phyloP scores from a whole-genome alignment of 2,888 invertebrate genomes.

The Nymphalis polychloros region DNA sequence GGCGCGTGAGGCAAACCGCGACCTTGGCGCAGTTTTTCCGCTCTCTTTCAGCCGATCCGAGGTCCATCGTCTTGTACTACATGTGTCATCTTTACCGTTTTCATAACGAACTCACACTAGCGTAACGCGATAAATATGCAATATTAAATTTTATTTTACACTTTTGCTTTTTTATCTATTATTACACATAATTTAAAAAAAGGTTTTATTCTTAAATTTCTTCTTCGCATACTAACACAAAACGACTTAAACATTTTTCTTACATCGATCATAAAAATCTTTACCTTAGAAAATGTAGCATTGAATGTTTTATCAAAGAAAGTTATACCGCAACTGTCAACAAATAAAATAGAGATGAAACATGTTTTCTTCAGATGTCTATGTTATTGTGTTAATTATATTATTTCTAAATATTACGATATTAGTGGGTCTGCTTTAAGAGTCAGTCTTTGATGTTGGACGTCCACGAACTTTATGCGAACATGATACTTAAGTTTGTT shows the following conservation, averaged over 20 bases:
- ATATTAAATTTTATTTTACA: constrained; percentile 4
- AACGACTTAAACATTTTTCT: neutral
- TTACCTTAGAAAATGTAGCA: neutral
- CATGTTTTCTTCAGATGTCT: constrained; percentile 31
- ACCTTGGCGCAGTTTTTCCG: constrained; percentile 80
- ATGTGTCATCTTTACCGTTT: constrained; percentile 43
- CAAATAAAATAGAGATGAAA: constrained; percentile 29
- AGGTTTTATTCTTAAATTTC: neutral
- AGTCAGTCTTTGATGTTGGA: constrained; percentile 41
- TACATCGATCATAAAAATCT: neutral
- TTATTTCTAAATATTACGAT: constrained; percentile 39
- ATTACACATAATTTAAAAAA: neutral
- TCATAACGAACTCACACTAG: constrained; percentile 30
- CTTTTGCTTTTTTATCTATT: neutral
- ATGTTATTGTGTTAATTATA: constrained; percentile 37
- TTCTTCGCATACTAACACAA: neutral
- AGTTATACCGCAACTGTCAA: constrained; percentile 6
- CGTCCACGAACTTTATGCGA: constrained; percentile 25
- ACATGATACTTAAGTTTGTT: constrained; percentile 31
- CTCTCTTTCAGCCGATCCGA: constrained; percentile 77
- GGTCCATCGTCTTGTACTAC: constrained; percentile 50
- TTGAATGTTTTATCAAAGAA: constrained; percentile 17
- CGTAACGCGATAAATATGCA: constrained; percentile 12
- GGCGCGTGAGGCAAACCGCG: constrained; percentile 65
- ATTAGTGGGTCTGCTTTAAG: constrained; percentile 38